Base-by-base conservation (phyloP, 2,888 invertebrate genomes). In the Agrochola macilenta region DNA sequence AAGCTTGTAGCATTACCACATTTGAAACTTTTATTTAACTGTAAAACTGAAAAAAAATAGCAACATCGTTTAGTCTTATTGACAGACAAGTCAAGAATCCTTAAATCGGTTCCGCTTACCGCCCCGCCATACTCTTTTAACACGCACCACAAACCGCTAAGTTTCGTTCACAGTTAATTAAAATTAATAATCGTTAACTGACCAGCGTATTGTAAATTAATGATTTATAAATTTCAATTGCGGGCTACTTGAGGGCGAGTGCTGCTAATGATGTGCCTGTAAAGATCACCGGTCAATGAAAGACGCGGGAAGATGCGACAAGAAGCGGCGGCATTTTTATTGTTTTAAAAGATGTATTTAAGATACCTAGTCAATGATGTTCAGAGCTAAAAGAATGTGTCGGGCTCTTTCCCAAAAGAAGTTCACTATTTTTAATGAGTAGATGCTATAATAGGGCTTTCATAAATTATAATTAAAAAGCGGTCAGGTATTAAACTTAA, bases 181-280 rank as follows among this genome's bases (percentile, higher is more conserved):
- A 95, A 95, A 96, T 95, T 95, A 95, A 96, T 95, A 93, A 94
- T 92, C 89, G 91, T 91, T 93, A 95, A 93, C 93, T 91, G 93
- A 92, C 92, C 93, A 92, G 88, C 90, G 88, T 91, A 87, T 92
- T 91, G 92, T 93, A 94, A 94, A 95, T 95, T 95, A 95, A 96
- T 95, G 94, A 93, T 93, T 91, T 90, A 91, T 92, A 92, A 92
- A 93, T 89, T 90, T 91, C 90, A 86, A 89, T 85, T 84, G 77
- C 75, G 79, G 83, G 93, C 93, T 94, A 94, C 94, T 92, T 92
- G 90, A 90, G 86, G 85, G 85, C 85, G 71, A 85, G 75, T 76
- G 79, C 46, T 69, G 74, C 83, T 88, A 87, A 88, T 89, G 87
- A 86, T 76, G 69, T 87, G 88, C 58, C 74, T 46, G 65, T 83